Evolutionary conservation across 2,797 vertebrate genomes (phyloP).

Genomic region (Phrynocephalus guinanensis): DNA sequence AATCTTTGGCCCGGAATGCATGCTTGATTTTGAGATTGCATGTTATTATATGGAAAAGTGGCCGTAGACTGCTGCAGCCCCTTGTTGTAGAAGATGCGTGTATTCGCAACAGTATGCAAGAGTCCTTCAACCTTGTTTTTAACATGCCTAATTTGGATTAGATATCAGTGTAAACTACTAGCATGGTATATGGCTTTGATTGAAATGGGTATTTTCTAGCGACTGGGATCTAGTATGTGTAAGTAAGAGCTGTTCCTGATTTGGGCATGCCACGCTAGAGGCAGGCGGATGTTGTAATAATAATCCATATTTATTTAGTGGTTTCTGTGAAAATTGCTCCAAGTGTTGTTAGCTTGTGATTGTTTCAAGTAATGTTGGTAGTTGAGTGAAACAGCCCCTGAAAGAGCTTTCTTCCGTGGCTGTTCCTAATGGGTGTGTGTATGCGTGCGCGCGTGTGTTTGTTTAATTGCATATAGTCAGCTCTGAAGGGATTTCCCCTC

Average conservation of each 20-base stretch:
- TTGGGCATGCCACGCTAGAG: neutral
- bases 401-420: neutral
- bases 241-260: neutral
- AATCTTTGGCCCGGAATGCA: neutral
- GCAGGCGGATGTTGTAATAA: conserved; percentile 1
- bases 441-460: neutral
- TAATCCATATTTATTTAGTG: neutral
- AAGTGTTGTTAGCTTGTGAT: neutral
- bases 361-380: neutral
- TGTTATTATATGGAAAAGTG: no score
- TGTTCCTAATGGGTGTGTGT: neutral
- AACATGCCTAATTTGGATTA: neutral
- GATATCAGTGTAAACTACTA: no score
- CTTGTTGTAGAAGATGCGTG: no score
- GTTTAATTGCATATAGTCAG: conserved; percentile 5
- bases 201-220: neutral
- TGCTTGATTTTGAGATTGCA: neutral
- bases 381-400: neutral
- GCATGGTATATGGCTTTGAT: no score
- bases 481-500: conserved; percentile 25
- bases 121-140: no score
- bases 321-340: neutral
- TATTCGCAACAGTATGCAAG: neutral
- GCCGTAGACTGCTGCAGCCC: no score
- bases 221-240: neutral